Percentiles rank a stretch among this genome's conserved stretches.
These are phyloP conservation scores for Drosophila jambulina DNA, from an alignment of 1,140 invertebrate genomes.

Conservation along the genomic window DNA sequence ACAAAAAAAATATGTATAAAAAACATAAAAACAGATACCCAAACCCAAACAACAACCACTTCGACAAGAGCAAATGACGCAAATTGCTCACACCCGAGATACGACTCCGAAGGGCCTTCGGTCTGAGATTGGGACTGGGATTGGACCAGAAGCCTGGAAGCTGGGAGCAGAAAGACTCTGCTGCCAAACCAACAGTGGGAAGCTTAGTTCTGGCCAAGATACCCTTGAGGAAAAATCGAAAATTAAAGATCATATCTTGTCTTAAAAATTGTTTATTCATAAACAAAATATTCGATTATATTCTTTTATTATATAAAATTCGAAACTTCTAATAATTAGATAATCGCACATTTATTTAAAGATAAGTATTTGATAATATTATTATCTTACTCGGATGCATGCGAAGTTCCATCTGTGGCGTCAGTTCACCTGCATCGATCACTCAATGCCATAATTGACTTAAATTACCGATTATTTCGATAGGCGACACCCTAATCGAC, in stretches of 20 bases:
- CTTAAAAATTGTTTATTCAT: neutral
- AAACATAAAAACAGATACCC: slow-evolving; percentile 22
- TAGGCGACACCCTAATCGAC: slow-evolving; percentile 6
- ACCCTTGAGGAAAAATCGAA: neutral
- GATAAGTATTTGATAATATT: slow-evolving; percentile 1
- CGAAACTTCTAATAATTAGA: neutral
- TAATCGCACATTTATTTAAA: neutral
- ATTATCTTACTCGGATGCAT: neutral
- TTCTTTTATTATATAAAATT: neutral
- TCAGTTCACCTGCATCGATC: slow-evolving; percentile 23
- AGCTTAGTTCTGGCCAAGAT: neutral
- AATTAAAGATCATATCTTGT: neutral
- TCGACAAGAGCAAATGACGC: slow-evolving; percentile 66
- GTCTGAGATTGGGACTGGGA: slow-evolving; percentile 1
- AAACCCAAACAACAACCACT: slow-evolving; percentile 29
- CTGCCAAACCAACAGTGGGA: neutral
- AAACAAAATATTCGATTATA: too few species aligned
- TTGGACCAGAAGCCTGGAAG: neutral
- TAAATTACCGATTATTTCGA: slow-evolving; percentile 30
- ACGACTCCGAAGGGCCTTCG: slow-evolving; percentile 28
- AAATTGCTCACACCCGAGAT: slow-evolving; percentile 52
- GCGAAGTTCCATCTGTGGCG: neutral
- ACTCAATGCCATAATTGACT: slow-evolving; percentile 20
- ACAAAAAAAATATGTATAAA: neutral
- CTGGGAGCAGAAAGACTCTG: neutral